Conservation (phyloP, 2,888 invertebrate species). For the Ornithoptera alexandrae region DNA sequence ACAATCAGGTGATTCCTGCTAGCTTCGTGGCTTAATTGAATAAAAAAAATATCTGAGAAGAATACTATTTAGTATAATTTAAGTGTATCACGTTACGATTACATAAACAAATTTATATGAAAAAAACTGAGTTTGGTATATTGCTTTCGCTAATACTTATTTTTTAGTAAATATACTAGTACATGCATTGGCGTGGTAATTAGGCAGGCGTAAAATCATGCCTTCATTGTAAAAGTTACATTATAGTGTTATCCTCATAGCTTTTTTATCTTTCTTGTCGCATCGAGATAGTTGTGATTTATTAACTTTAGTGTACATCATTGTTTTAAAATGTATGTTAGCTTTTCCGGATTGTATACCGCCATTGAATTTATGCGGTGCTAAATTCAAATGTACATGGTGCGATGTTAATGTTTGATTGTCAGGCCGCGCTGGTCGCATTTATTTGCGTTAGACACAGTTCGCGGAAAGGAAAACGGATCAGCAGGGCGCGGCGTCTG, state of each 20-base stretch:
- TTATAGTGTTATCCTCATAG: too few species aligned
- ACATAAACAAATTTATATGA: background rate
- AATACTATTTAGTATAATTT: background rate
- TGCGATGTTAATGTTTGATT: background rate
- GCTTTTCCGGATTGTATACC: background rate
- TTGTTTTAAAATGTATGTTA: background rate
- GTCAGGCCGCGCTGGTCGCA: background rate
- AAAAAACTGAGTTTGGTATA: background rate
- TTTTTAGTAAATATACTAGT: too few species aligned
- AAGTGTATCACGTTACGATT: background rate
- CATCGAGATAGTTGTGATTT: too few species aligned
- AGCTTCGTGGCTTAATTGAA: too few species aligned
- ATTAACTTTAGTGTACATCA: too few species aligned
- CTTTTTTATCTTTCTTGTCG: too few species aligned
- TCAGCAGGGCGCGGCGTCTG: conserved; percentile 56
- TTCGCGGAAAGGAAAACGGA: conserved; percentile 57
- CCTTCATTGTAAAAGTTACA: too few species aligned
- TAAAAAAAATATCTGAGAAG: background rate
- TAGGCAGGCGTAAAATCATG: too few species aligned
- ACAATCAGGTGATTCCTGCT: too few species aligned
- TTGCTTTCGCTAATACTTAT: background rate
- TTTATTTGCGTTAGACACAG: conserved; percentile 31
- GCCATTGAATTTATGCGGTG: background rate
- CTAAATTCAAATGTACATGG: background rate
- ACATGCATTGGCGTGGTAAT: too few species aligned